phyloP scores from a whole-genome alignment of 2,888 invertebrate species.

The Meganola albula region DNA sequence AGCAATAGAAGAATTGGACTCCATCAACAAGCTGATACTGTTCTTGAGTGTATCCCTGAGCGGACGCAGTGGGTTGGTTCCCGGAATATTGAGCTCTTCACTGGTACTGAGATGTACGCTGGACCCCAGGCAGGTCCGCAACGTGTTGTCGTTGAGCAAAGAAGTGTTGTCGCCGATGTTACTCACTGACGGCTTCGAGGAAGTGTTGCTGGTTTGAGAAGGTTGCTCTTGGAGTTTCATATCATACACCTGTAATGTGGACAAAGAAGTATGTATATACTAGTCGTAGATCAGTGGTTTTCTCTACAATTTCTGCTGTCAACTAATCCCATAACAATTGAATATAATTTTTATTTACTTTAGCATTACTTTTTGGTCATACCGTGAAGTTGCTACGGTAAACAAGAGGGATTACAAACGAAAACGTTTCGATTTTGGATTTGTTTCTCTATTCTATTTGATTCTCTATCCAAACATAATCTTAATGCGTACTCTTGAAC shows the following conservation, averaged over 20 bases:
- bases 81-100: constrained; percentile 55
- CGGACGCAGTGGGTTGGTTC: constrained; percentile 56
- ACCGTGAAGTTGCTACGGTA: too few species aligned
- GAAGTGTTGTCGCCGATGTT: constrained; percentile 36
- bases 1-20: constrained; percentile 44
- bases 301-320: too few species aligned
- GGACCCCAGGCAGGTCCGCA: constrained; percentile 59
- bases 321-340: too few species aligned
- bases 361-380: too few species aligned
- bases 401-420: too few species aligned
- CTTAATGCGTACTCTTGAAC: too few species aligned
- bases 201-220: constrained; percentile 43
- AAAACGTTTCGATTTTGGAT: too few species aligned
- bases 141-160: constrained; percentile 47
- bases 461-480: too few species aligned
- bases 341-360: too few species aligned
- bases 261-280: too few species aligned
- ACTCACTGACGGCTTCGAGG: constrained; percentile 29
- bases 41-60: constrained; percentile 66
- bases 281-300: too few species aligned
- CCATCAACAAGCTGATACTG: constrained; percentile 65
- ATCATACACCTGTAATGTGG: constrained; percentile 66
- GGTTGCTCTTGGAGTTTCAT: constrained; percentile 60
- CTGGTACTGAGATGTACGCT: constrained; percentile 60
- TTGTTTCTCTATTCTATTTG: too few species aligned